Evolutionary conservation across 1,140 invertebrate species (phyloP).

Genomic region (Zophobas morio): DNA sequence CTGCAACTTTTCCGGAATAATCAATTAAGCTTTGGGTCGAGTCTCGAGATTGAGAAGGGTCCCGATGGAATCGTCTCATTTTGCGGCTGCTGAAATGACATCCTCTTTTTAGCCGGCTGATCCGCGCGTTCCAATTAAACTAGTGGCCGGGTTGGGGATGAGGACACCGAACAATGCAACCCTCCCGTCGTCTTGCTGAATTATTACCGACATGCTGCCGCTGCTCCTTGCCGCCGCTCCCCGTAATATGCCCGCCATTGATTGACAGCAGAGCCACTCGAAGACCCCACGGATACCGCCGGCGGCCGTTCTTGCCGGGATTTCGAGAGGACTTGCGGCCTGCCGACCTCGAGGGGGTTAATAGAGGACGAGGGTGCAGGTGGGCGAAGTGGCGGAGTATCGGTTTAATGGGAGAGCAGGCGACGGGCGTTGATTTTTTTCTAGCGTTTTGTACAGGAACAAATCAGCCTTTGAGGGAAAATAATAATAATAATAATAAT

Average conservation of each 20-base stretch:
- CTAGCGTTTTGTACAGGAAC: too few relatives aligned
- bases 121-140: constrained; percentile 58
- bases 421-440: too few relatives aligned
- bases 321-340: not conserved
- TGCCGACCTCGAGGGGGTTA: too few relatives aligned
- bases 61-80: constrained; percentile 55
- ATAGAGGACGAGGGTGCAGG: too few relatives aligned
- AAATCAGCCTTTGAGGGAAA: too few relatives aligned
- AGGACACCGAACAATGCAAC: constrained; percentile 43
- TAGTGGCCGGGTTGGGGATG: constrained; percentile 42
- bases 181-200: constrained; percentile 37
- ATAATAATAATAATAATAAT: too few relatives aligned
- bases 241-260: constrained; percentile 34
- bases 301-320: not conserved
- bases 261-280: constrained; percentile 40
- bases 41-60: constrained; percentile 45
- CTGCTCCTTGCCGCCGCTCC: constrained; percentile 1
- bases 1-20: constrained; percentile 38
- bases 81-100: constrained; percentile 57
- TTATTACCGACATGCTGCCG: constrained; percentile 48
- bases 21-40: constrained; percentile 45
- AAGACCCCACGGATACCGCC: not conserved
- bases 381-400: not conserved
- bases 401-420: too few relatives aligned
- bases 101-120: constrained; percentile 58